Percentiles rank a stretch among this genome's conserved stretches.
These are phyloP conservation scores for Patella depressa DNA, from an alignment of 2,888 invertebrate species.

Conservation along the genomic window DNA sequence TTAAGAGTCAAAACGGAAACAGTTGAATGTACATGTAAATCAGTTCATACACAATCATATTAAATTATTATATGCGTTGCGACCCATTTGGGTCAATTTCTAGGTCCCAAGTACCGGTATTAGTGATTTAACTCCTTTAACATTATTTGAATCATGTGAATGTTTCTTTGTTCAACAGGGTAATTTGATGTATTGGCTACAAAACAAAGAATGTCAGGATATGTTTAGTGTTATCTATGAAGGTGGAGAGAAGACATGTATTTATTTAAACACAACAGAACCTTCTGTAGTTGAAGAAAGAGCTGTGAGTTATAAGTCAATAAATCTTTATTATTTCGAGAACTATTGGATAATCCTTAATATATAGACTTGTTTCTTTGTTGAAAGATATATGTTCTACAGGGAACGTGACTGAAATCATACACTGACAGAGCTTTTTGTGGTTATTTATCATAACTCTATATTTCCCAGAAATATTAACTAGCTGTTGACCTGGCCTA, in stretches of 20 bases:
- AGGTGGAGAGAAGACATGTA: constrained; percentile 83
- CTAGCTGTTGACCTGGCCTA: too few relatives aligned
- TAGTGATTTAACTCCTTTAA: too few relatives aligned
- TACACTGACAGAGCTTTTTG: not conserved
- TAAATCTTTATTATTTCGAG: constrained; percentile 10
- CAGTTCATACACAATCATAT: too few relatives aligned
- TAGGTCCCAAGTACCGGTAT: too few relatives aligned
- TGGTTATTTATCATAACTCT: not conserved
- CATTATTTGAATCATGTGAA: not conserved
- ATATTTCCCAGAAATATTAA: too few relatives aligned
- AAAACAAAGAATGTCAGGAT: constrained; percentile 95
- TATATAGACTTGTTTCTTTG: not conserved
- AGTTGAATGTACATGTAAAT: too few relatives aligned
- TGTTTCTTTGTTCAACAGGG: constrained; percentile 74
- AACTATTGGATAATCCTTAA: not conserved
- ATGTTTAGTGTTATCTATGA: constrained; percentile 93
- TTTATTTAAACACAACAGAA: constrained; percentile 91
- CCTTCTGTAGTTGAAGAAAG: constrained; percentile 85
- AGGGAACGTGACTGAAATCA: not conserved
- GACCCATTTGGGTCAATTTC: too few relatives aligned
- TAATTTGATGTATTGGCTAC: constrained; percentile 91
- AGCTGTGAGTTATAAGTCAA: constrained; percentile 65
- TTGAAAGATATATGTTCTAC: too few relatives aligned
- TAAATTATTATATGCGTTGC: too few relatives aligned
- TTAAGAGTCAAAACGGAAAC: too few relatives aligned